Conservation (phyloP, 2,888 invertebrate species). For the Sphaerophoria taeniata region DNA sequence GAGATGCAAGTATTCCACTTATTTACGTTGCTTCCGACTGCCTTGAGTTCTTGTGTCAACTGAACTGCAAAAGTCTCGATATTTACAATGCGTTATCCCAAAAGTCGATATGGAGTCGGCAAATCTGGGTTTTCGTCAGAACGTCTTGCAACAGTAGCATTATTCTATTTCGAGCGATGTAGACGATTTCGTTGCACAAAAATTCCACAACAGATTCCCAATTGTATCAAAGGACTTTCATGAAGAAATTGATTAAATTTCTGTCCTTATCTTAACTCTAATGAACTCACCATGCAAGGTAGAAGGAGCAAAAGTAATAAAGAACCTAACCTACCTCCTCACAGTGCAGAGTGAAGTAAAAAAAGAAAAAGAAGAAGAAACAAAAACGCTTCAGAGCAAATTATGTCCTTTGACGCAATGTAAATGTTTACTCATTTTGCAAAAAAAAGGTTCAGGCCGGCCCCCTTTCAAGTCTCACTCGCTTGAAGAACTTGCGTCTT, state of each 20-base stretch:
- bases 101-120: no score
- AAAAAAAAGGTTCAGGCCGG: not conserved
- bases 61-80: no score
- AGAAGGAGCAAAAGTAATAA: not conserved
- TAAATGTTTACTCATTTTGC: constrained; percentile 63
- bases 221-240: constrained; percentile 33
- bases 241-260: constrained; percentile 52
- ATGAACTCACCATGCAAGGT: not conserved
- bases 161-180: no score
- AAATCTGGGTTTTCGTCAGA: no score
- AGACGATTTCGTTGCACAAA: no score
- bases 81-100: no score
- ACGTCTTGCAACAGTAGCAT: no score
- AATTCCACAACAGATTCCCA: not conserved
- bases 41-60: no score
- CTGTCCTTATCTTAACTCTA: constrained; percentile 6
- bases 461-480: not conserved
- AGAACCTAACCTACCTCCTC: no score
- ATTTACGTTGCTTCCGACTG: no score
- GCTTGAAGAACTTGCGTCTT: constrained; percentile 30
- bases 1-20: no score
- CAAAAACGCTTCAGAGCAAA: constrained; percentile 42
- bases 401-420: constrained; percentile 69
- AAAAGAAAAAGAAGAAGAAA: not conserved
- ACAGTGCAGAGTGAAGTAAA: not conserved